Evolutionary conservation across 2,797 vertebrate genomes (phyloP).

Genomic region (Lepidocolaptes lacrymiger): DNA sequence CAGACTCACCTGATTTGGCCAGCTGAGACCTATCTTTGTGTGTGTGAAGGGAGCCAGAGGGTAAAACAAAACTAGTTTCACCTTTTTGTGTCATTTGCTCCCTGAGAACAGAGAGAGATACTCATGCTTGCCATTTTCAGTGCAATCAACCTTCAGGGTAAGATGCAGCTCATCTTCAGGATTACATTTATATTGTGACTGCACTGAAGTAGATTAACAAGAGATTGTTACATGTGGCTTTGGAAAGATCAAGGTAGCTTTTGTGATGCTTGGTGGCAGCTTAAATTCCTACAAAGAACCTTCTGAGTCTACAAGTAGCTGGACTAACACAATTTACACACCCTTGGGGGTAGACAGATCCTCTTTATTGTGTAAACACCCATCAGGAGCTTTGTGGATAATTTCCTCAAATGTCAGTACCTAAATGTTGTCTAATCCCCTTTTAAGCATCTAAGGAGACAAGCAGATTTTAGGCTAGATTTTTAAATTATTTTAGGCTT

Average conservation of each 20-base stretch:
- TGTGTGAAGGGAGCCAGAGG: not conserved
- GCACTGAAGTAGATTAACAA: not conserved
- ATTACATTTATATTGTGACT: not conserved
- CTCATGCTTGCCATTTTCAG: not conserved
- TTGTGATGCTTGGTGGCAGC: not conserved
- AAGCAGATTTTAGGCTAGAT: not conserved
- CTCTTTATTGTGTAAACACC: not conserved
- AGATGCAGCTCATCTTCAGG: not conserved
- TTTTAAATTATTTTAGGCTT: not conserved
- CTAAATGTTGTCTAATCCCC: not conserved
- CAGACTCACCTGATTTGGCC: not conserved
- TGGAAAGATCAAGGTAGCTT: not conserved
- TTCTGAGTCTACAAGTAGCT: not conserved
- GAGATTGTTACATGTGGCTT: not conserved
- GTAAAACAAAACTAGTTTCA: not conserved
- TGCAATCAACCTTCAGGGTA: not conserved
- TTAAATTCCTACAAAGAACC: not conserved
- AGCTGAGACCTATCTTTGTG: not conserved
- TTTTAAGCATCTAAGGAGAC: not conserved
- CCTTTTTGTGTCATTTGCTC: not conserved
- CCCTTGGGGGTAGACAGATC: not conserved
- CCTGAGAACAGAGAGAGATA: not conserved
- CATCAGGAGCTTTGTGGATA: not conserved
- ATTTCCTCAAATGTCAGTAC: not conserved
- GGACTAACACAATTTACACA: not conserved